Conservation (phyloP, 2,113 vertebrate genomes). For the Indri indri region DNA sequence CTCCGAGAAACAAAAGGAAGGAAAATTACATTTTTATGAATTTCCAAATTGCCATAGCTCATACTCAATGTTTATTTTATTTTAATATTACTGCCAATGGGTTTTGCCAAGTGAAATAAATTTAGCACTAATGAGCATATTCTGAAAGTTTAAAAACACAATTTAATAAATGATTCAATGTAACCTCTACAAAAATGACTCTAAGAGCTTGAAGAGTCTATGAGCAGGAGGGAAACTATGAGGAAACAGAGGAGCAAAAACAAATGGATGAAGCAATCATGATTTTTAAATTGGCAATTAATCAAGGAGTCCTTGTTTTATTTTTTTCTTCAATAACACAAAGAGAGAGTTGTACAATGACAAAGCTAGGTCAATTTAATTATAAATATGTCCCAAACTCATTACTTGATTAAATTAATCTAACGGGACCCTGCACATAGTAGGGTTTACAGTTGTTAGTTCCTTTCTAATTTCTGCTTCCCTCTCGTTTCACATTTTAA, state of each 20-base stretch:
- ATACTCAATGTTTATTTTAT: constrained; percentile 60
- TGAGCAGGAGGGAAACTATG: background rate
- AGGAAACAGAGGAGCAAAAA: constrained; percentile 28
- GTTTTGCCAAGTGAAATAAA: constrained; percentile 65
- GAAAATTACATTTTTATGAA: constrained; percentile 16
- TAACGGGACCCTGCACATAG: background rate
- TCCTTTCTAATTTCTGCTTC: background rate
- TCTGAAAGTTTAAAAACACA: constrained; percentile 66
- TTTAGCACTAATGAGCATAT: constrained; percentile 63
- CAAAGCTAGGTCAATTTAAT: constrained; percentile 24
- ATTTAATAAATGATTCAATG: constrained; percentile 68
- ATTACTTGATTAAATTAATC: background rate
- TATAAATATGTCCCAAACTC: background rate
- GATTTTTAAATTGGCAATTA: constrained; percentile 48
- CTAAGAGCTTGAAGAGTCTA: background rate
- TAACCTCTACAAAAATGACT: constrained; percentile 45
- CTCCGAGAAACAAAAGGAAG: constrained; percentile 35
- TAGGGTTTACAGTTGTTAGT: background rate
- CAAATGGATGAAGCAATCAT: constrained; percentile 10
- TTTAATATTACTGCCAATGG: constrained; percentile 65
- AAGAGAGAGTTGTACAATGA: background rate
- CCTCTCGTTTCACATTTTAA: background rate
- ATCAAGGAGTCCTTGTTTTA: constrained; percentile 7
- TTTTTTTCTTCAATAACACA: background rate
- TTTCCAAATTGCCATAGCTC: constrained; percentile 56